Evolutionary conservation across 2,113 vertebrate species (phyloP), one percentile per base, ranked within the genome.

Genomic region (Micromys minutus): DNA sequence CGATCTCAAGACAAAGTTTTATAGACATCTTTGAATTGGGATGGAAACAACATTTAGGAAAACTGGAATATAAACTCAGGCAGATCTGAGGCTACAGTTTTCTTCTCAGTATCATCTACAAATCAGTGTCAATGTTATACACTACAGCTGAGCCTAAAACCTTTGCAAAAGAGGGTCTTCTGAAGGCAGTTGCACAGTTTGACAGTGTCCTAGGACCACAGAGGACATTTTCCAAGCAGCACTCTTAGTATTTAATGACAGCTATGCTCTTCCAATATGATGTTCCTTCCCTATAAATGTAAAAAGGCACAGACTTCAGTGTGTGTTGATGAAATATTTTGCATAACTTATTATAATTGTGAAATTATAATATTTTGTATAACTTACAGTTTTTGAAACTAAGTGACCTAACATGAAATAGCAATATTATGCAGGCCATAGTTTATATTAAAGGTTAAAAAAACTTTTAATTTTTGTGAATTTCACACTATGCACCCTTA

Each of bases 1-100:
- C 79, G 19, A 65, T 93, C 92, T 95, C 65, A 87, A 94, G 52
- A 71, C 55, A n/a, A 67, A 55, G 83, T 95, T 47, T 95, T 29
- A 72, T 29, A 85, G 76, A 42, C 11, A 59, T 59, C 90, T 93
- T 96, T 92, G 7, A 90, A n/a, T 72, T 76, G 45, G 55, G 9
- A 12, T 36, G 71, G 17, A 39, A 57, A 67, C 61, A 90, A 26
- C 89, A 52, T 61, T 95, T 88, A 95, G 81, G 61, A 24, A 87
- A 86, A 63, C 83, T 36, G 89, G 17, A 95, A 47, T 74, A 39
- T 71, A 77, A 92, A 92, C 67, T 90, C 80, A 87, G 52, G n/a
- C 24, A 92, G 75, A 65, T 86, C 3, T 92, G 10, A 24, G 79
- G 42, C 24, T 39, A 83, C 87, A 1, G 76, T 84, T 39, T 67